Evolutionary conservation across 2,113 vertebrate genomes (phyloP).

Genomic region (Hymenochirus boettgeri): DNA sequence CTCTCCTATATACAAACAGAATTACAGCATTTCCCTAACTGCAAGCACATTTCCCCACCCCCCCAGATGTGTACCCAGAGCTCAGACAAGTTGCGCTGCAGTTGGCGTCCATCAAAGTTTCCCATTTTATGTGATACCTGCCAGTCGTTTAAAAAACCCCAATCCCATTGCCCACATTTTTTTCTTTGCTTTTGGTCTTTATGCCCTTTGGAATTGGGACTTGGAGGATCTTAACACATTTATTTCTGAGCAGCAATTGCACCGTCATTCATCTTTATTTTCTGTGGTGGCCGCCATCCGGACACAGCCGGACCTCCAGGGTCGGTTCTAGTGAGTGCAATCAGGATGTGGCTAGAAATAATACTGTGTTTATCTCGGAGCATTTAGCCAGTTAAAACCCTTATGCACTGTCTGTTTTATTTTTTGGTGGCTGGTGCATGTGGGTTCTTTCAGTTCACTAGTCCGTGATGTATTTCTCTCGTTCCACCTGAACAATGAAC

Average conservation of each 20-base stretch:
- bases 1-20: neutral
- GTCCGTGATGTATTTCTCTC: neutral
- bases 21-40: no score
- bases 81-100: neutral
- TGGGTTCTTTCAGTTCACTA: neutral
- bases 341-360: neutral
- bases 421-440: no score
- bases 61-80: neutral
- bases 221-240: neutral
- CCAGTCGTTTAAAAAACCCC: no score
- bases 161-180: neutral
- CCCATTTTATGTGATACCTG: neutral
- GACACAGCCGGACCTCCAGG: conserved; percentile 18
- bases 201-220: neutral
- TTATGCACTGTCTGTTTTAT: no score
- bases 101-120: conserved; percentile 7
- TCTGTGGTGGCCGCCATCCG: neutral
- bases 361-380: neutral
- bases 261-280: neutral
- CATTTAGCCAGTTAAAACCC: neutral
- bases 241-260: neutral
- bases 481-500: no score
- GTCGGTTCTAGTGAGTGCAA: no score
- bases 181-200: neutral
- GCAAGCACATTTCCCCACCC: no score